Base-by-base conservation (phyloP, 2,888 invertebrate genomes). In the Drosophila mimica region DNA sequence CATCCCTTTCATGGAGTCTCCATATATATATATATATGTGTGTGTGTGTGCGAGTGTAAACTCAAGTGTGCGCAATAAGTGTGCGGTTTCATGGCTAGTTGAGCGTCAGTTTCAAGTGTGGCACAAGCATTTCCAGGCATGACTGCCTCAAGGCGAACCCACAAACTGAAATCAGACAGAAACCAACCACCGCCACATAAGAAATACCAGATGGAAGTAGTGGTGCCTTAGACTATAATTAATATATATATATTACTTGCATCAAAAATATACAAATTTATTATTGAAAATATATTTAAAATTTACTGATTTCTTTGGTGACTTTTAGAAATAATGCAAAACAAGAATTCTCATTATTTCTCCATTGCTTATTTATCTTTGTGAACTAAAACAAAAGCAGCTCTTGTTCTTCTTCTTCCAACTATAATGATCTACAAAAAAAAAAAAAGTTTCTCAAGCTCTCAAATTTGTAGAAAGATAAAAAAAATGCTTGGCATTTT, bases 41-140 rank as follows among this genome's bases (percentile, higher is more conserved):
- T 53, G 15, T 36, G 25, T 64, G 46, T 30, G 48, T 40, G 46
- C 62, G 51, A 53, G 54, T 62, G 43, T 66, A 59, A 77, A 72
- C 53, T 81, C 79, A 83, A 81, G 81, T 81, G 78, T 69, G 83
- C 70, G 68, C 68, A 77, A 71, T 66, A 77, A 81, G 82, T 80
- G 81, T 83, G 79, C 79, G 81, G 81, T 84, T 81, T 83, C 79
- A 84, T 82, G 83, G 77, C 83, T 76, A 80, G 76, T 80, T 80
- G 81, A 79, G 65, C 81, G 78, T 66, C 78, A 62, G 68, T 46
- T 51, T 81, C 67, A 79, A 70, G 72, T 61, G 51, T 49, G 63
- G 57, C 66, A 80, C 65, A 67, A 81, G 66, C 67, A 71, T 77
- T 78, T 81, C 52, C 52, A 57, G 48, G 66, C 76, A 76, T 68